Conservation (phyloP, 1,140 invertebrate species). For the Triops cancriformis region DNA sequence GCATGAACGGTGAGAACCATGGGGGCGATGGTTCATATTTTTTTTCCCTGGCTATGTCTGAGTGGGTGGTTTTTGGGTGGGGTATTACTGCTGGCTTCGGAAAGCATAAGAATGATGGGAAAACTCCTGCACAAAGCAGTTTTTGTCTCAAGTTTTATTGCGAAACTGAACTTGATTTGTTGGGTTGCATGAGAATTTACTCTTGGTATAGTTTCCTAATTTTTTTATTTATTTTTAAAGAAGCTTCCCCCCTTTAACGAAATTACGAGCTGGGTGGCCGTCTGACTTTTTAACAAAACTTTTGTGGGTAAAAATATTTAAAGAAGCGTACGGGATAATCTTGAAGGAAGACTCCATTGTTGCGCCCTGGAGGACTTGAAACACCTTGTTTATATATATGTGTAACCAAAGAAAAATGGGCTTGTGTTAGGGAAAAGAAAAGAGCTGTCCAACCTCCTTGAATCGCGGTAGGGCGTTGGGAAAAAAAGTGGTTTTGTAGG, state of each 20-base stretch:
- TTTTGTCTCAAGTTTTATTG: neutral
- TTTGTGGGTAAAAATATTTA: neutral
- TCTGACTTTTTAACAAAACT: neutral
- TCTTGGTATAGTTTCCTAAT: neutral
- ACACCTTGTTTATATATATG: no score
- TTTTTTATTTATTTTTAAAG: neutral
- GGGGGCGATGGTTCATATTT: neutral
- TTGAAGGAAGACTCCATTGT: neutral
- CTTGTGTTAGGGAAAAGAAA: neutral
- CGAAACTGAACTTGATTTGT: neutral
- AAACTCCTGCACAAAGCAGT: neutral
- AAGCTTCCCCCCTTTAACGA: no score
- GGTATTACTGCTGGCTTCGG: neutral
- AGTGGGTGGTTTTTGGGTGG: neutral
- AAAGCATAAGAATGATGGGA: neutral
- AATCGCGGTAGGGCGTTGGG: conserved; percentile 4
- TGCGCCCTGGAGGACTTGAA: no score
- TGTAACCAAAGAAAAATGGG: neutral
- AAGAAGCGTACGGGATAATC: neutral
- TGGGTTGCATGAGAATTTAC: no score
- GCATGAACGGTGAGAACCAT: neutral
- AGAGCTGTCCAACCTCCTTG: conserved; percentile 12
- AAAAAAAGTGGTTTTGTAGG: neutral
- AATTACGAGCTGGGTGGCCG: neutral
- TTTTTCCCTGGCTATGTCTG: neutral